These are phyloP conservation scores for Quadriops clusia DNA, from an alignment of 2,888 invertebrate genomes.

Conservation along the genomic window DNA sequence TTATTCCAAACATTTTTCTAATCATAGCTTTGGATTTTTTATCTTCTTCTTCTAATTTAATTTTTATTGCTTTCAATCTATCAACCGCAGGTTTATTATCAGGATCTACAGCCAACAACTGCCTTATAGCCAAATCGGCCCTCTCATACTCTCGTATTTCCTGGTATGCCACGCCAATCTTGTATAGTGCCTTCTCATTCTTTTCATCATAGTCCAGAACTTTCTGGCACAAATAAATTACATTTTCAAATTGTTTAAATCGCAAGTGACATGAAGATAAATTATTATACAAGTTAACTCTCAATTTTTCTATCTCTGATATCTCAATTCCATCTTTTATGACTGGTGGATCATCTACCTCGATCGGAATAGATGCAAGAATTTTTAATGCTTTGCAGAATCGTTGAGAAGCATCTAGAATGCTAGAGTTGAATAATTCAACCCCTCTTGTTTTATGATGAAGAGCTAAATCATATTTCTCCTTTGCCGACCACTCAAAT, in stretches of 20 bases:
- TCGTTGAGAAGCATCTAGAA: constrained; percentile 57
- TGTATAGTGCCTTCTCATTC: constrained; percentile 41
- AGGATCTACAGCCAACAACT: constrained; percentile 47
- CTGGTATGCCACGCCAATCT: constrained; percentile 39
- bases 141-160: constrained; percentile 52
- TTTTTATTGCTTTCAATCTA: constrained; percentile 44
- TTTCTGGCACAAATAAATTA: constrained; percentile 48
- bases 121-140: constrained; percentile 48
- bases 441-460: constrained; percentile 44
- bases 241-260: constrained; percentile 52
- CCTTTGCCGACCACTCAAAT: constrained; percentile 33
- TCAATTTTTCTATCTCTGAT: constrained; percentile 44
- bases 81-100: constrained; percentile 50
- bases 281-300: constrained; percentile 65
- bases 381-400: constrained; percentile 66
- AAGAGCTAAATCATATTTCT: constrained; percentile 35
- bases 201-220: constrained; percentile 29
- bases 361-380: constrained; percentile 50
- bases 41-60: constrained; percentile 47
- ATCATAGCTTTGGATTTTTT: constrained; percentile 42
- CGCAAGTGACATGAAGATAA: constrained; percentile 71
- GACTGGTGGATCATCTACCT: constrained; percentile 35
- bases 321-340: constrained; percentile 39
- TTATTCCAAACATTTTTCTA: constrained; percentile 39
- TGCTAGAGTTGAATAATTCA: constrained; percentile 49